Conservation (phyloP, 2,113 vertebrate species). For the Cacatua alba region DNA sequence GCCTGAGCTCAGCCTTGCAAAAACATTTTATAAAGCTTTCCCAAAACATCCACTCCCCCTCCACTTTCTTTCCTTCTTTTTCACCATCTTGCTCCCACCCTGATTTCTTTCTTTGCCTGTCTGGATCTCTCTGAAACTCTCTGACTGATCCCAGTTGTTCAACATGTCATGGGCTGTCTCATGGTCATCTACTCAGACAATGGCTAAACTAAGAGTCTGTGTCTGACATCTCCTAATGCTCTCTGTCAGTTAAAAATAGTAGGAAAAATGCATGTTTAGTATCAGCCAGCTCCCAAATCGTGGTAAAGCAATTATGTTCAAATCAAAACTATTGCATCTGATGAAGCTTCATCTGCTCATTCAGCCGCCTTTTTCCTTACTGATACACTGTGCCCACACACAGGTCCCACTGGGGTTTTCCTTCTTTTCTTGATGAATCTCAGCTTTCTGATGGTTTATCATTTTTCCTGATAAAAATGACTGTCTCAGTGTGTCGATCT, state of each 20-base stretch:
- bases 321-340: neutral
- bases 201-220: neutral
- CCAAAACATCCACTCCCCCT: neutral
- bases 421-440: neutral
- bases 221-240: neutral
- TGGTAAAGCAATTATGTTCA: neutral
- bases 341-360: neutral
- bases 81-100: neutral
- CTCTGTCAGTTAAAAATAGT: neutral
- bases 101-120: neutral
- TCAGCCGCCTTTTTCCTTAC: neutral
- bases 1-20: neutral
- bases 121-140: neutral
- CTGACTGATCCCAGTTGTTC: neutral
- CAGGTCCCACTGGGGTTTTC: neutral
- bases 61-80: neutral
- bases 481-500: no score
- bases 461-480: neutral
- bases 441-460: neutral
- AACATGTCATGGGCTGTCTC: neutral
- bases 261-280: neutral
- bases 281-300: neutral
- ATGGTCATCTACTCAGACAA: neutral
- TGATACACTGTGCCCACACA: neutral
- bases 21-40: neutral